Percentiles rank a stretch among this genome's conserved stretches.
These are phyloP conservation scores for Tangara arthus DNA, from an alignment of 2,797 vertebrate genomes.

Conservation along the genomic window DNA sequence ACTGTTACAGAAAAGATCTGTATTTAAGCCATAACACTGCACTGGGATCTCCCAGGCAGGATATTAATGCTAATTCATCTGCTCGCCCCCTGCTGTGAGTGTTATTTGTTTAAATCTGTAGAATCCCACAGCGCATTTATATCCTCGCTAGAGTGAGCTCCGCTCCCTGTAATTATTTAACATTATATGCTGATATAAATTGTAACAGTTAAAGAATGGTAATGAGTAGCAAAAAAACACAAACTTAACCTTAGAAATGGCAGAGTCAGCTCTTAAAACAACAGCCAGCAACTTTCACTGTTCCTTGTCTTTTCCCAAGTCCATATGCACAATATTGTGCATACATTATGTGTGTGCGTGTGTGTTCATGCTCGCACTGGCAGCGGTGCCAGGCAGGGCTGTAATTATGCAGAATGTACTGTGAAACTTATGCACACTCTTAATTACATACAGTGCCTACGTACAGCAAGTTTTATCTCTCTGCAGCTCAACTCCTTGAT, in stretches of 20 bases:
- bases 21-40: conserved; percentile 82
- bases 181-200: conserved; percentile 97
- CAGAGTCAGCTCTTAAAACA: conserved; percentile 71
- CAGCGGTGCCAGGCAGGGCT: conserved; percentile 50
- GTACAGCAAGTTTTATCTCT: conserved; percentile 16
- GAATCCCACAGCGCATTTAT: conserved; percentile 97
- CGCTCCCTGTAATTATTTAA: conserved; percentile 98
- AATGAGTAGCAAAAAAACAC: conserved; percentile 83
- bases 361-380: conserved; percentile 35
- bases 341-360: conserved; percentile 29
- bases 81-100: conserved; percentile 92
- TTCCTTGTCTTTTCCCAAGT: conserved; percentile 32
- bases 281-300: conserved; percentile 51
- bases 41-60: conserved; percentile 89
- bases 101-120: conserved; percentile 99
- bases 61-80: conserved; percentile 99
- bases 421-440: conserved; percentile 25
- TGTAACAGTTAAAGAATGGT: conserved; percentile 97
- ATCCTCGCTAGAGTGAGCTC: conserved; percentile 96
- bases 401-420: conserved; percentile 25
- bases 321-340: conserved; percentile 4
- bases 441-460: conserved; percentile 12
- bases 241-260: conserved; percentile 79
- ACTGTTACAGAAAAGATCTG: conserved; percentile 82
- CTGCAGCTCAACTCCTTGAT: conserved; percentile 14